Conservation (phyloP, 2,113 vertebrate genomes). For the Apaloderma vittatum region DNA sequence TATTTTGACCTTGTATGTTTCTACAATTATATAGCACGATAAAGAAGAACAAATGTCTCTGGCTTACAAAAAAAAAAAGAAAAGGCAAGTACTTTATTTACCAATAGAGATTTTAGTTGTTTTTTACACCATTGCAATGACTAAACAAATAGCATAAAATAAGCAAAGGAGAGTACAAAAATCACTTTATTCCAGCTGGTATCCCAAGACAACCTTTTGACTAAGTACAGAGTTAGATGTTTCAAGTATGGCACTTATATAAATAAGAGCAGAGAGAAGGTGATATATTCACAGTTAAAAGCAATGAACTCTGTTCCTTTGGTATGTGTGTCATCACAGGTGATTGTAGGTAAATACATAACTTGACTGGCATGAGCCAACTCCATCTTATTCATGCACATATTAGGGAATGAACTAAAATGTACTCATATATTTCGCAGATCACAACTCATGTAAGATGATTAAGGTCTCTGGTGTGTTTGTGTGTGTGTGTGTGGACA, state of each 20-base stretch:
- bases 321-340: constrained; percentile 76
- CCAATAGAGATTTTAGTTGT: constrained; percentile 53
- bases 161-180: constrained; percentile 76
- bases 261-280: constrained; percentile 79
- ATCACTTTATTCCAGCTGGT: constrained; percentile 69
- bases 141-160: constrained; percentile 68
- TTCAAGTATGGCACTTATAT: constrained; percentile 84
- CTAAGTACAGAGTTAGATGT: constrained; percentile 74
- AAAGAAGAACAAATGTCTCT: constrained; percentile 51
- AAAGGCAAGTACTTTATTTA: constrained; percentile 80
- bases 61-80: constrained; percentile 74
- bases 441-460: constrained; percentile 78
- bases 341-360: constrained; percentile 53
- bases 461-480: constrained; percentile 95
- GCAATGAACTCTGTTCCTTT: constrained; percentile 80
- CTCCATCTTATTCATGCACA: constrained; percentile 48
- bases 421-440: constrained; percentile 43
- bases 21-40: background rate
- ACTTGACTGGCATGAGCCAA: constrained; percentile 52
- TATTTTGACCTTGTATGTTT: background rate
- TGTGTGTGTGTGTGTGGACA: constrained; percentile 86
- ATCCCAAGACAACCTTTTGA: constrained; percentile 69
- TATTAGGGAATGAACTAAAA: constrained; percentile 38
- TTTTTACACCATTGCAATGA: constrained; percentile 74
- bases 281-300: constrained; percentile 77